Conservation (phyloP, 2,888 invertebrate genomes). For the Toxonevra muliebris region DNA sequence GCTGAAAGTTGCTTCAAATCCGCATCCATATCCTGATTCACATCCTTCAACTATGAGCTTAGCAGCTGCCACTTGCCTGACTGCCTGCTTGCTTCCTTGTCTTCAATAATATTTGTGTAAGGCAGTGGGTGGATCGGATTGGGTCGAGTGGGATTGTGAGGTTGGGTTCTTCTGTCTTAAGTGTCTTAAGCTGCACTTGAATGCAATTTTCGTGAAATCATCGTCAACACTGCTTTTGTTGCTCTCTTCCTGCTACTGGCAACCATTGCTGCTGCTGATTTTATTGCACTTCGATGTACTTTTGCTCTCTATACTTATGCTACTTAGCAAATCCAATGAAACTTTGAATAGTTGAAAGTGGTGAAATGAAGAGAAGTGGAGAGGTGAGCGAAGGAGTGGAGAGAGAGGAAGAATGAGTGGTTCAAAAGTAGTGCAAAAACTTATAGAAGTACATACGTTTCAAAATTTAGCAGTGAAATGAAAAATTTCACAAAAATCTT, state of each 20-base stretch:
- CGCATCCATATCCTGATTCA: slow-evolving; percentile 14
- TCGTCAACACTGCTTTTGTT: not conserved
- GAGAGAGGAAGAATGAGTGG: too few relatives aligned
- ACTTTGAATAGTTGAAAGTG: slow-evolving; percentile 17
- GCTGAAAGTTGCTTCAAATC: slow-evolving; percentile 25
- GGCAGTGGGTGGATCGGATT: not conserved
- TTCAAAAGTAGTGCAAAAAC: too few relatives aligned
- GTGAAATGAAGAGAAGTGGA: too few relatives aligned
- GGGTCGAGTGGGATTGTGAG: not conserved
- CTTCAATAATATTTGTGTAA: too few relatives aligned
- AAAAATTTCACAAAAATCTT: too few relatives aligned
- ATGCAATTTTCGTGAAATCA: slow-evolving; percentile 16
- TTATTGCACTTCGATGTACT: not conserved
- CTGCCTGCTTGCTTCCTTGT: not conserved
- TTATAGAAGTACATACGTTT: too few relatives aligned
- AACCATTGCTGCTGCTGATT: too few relatives aligned
- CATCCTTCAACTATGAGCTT: not conserved
- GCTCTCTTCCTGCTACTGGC: not conserved
- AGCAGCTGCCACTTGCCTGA: not conserved
- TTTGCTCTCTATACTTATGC: slow-evolving; percentile 20
- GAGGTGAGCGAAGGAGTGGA: too few relatives aligned
- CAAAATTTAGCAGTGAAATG: too few relatives aligned
- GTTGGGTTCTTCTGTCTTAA: slow-evolving; percentile 12
- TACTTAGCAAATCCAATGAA: slow-evolving; percentile 22
- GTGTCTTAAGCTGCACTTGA: slow-evolving; percentile 27